phyloP scores from a whole-genome alignment of 2,113 vertebrate species.

The Oxyura jamaicensis region DNA sequence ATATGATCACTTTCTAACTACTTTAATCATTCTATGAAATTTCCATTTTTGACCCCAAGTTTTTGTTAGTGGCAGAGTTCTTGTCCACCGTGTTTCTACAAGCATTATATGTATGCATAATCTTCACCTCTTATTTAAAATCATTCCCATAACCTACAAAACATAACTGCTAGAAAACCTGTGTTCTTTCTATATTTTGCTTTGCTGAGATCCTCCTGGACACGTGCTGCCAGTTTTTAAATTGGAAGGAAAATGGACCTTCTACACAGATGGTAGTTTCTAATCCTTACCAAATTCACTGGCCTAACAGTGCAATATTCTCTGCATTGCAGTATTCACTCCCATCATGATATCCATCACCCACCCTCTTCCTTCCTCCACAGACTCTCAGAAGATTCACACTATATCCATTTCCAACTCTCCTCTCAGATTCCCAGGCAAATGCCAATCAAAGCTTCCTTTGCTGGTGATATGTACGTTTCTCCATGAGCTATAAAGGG shows the following conservation, averaged over 20 bases:
- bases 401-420: conserved; percentile 53
- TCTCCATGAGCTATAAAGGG: conserved; percentile 58
- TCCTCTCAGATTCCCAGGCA: conserved; percentile 50
- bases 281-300: background rate
- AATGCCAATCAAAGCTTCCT: conserved; percentile 64
- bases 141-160: background rate
- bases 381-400: conserved; percentile 67
- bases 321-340: conserved; percentile 1
- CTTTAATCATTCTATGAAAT: background rate
- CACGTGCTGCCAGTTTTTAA: background rate
- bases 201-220: background rate
- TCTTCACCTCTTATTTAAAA: background rate
- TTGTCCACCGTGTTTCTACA: background rate
- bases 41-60: background rate
- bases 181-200: background rate
- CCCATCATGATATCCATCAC: conserved; percentile 15
- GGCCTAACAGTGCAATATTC: background rate
- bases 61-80: background rate
- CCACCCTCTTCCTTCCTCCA: conserved; percentile 63
- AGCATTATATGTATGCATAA: background rate
- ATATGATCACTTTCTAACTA: background rate
- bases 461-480: conserved; percentile 49
- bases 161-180: background rate
- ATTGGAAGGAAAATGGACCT: background rate
- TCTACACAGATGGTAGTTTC: background rate